Evolutionary conservation across 2,888 invertebrate species (phyloP), one percentile per base, ranked within the genome.

Genomic region (Heteropelma amictum): DNA sequence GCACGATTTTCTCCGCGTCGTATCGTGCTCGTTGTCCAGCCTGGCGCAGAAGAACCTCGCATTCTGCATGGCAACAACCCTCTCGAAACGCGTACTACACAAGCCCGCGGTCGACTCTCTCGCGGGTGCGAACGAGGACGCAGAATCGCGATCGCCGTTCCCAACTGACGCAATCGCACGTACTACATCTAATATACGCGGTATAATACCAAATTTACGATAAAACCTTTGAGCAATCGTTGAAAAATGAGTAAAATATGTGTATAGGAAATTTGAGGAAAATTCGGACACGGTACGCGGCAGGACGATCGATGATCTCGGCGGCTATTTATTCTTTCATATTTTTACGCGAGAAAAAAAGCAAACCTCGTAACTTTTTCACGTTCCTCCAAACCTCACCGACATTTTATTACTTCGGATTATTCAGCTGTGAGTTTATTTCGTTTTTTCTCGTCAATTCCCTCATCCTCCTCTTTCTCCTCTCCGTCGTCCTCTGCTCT

Each of bases 31-130:
- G 54, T 14, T 23, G 54, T 53, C 42, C 56, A 33, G 60, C 58
- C 40, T 21, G 60, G 26, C 45, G 33, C 51, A 38, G 64, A 65
- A 21, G 54, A 65, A 35, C 53, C 49, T 78, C 67, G 81, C 81
- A n/a, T n/a, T n/a, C n/a, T n/a, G n/a, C n/a, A 80, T 82, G 81
- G 82, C 81, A 81, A 82, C 82, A 83, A 82, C 78, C 81, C 78
- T 74, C 73, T 76, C 58, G 76, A 76, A 72, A 69, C 67, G 51
- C 45, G 30, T 47, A 56, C 51, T 7, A 21, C 17, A 23, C 12
- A 19, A 30, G 19, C n/a, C 30, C 19, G 19, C 54, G 8, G 42
- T 7, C 30, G 8, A 40, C 19, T 33, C 47, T 28, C 51, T 38
- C 64, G 63, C 63, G 49, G 63, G 67, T 61, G 28, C 38, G 35